A percentile compares a stretch with the other conserved stretches of the same genome.
These are phyloP conservation scores for Aphyosemion australe DNA, from an alignment of 2,113 vertebrate species.

Conservation along the genomic window DNA sequence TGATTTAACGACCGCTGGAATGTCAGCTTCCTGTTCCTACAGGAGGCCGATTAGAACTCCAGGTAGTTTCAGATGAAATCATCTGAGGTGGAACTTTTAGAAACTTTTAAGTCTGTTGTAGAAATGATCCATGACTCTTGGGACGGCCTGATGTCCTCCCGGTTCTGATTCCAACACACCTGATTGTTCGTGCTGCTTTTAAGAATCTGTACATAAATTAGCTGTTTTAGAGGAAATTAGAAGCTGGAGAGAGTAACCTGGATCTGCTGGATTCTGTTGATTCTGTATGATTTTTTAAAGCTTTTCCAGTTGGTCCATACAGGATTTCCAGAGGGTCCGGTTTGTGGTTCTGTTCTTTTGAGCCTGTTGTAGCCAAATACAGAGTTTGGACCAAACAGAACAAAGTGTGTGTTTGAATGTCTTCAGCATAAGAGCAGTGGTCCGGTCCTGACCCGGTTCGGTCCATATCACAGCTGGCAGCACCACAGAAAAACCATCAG, in stretches of 20 bases:
- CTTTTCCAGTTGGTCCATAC: not conserved
- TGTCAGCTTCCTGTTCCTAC: not conserved
- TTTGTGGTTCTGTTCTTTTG: constrained; percentile 13
- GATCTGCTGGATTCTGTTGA: constrained; percentile 12
- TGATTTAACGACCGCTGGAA: constrained; percentile 27
- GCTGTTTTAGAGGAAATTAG: constrained; percentile 29
- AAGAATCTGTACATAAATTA: constrained; percentile 59
- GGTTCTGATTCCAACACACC: constrained; percentile 10
- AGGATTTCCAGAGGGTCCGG: not conserved
- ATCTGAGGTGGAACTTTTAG: too few relatives aligned
- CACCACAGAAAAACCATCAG: too few relatives aligned
- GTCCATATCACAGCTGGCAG: too few relatives aligned
- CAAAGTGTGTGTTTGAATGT: constrained; percentile 17
- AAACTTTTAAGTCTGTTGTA: too few relatives aligned
- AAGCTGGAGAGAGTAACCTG: too few relatives aligned
- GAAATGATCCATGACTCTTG: too few relatives aligned
- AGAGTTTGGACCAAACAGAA: constrained; percentile 31
- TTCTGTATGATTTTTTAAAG: constrained; percentile 11
- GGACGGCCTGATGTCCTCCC: not conserved
- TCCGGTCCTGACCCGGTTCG: too few relatives aligned
- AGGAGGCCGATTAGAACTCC: too few relatives aligned
- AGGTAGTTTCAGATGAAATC: too few relatives aligned
- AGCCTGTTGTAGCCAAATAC: constrained; percentile 29
- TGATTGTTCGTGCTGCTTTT: constrained; percentile 22
- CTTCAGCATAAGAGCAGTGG: too few relatives aligned